phyloP scores from a whole-genome alignment of 2,797 vertebrate genomes.

The Gymnopithys bicolor region DNA sequence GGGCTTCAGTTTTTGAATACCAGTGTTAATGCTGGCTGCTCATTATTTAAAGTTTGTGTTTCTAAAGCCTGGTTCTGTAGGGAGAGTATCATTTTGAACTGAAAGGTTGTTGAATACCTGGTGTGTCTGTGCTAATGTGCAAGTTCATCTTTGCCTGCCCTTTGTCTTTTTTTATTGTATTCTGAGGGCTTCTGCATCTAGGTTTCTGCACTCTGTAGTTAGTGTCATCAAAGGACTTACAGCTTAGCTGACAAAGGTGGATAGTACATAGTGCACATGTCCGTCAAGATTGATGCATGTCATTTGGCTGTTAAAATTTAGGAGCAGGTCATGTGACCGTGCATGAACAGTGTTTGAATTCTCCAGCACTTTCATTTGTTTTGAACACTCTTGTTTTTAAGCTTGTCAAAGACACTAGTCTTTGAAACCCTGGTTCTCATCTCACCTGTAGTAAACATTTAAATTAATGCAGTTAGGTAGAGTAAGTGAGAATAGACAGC shows the following conservation, averaged over 20 bases:
- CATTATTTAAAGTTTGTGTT: not conserved
- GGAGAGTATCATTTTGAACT: not conserved
- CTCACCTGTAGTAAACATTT: not conserved
- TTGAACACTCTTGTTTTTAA: not conserved
- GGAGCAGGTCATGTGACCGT: not conserved
- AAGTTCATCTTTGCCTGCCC: not conserved
- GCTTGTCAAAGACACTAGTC: not conserved
- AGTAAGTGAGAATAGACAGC: not conserved
- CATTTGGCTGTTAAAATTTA: not conserved
- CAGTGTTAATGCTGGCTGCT: not conserved
- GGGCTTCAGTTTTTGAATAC: not conserved
- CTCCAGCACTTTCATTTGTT: not conserved
- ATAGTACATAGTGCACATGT: not conserved
- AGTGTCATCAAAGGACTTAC: not conserved
- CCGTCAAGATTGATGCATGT: not conserved
- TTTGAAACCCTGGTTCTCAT: slow-evolving; percentile 29
- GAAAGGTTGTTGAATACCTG: not conserved
- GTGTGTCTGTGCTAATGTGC: not conserved
- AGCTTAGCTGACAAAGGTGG: not conserved
- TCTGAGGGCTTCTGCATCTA: not conserved
- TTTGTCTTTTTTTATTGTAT: not conserved
- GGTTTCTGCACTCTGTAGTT: not conserved
- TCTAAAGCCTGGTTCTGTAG: not conserved
- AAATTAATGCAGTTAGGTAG: slow-evolving; percentile 33
- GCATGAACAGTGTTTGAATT: not conserved